Evolutionary conservation across 2,888 invertebrate genomes (phyloP).

Genomic region (Cistogaster globosa): DNA sequence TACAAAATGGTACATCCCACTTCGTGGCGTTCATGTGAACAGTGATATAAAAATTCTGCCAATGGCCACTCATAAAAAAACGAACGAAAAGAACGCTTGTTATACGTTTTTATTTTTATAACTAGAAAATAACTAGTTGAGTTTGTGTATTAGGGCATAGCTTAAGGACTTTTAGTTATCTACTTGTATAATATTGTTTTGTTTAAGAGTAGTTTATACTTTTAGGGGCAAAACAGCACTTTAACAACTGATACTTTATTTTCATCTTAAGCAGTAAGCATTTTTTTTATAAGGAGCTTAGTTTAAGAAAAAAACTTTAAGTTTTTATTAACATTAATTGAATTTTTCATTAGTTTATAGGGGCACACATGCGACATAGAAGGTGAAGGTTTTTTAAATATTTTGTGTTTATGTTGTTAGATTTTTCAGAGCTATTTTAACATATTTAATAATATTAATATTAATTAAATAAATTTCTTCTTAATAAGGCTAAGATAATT

Average conservation of each 20-base stretch:
- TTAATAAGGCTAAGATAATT: no score
- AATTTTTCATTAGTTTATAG: no score
- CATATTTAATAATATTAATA: no score
- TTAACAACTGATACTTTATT: neutral
- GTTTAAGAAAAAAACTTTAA: neutral
- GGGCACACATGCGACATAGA: no score
- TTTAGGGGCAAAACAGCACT: neutral
- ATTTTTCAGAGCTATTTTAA: no score
- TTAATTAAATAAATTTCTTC: no score
- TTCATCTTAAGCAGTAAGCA: neutral
- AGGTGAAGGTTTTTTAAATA: no score
- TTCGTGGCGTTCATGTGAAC: neutral
- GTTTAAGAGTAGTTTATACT: neutral
- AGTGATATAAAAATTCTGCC: neutral
- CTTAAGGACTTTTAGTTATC: slow-evolving; percentile 3
- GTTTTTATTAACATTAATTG: no score
- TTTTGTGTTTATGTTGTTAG: no score
- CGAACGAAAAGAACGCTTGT: neutral
- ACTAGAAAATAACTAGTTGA: neutral
- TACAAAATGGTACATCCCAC: neutral
- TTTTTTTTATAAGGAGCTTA: neutral
- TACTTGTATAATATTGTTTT: neutral
- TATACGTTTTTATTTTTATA: neutral
- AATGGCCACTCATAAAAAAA: neutral
- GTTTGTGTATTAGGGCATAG: neutral